Conservation (phyloP, 2,113 vertebrate genomes). For the Micronycteris hirsuta region DNA sequence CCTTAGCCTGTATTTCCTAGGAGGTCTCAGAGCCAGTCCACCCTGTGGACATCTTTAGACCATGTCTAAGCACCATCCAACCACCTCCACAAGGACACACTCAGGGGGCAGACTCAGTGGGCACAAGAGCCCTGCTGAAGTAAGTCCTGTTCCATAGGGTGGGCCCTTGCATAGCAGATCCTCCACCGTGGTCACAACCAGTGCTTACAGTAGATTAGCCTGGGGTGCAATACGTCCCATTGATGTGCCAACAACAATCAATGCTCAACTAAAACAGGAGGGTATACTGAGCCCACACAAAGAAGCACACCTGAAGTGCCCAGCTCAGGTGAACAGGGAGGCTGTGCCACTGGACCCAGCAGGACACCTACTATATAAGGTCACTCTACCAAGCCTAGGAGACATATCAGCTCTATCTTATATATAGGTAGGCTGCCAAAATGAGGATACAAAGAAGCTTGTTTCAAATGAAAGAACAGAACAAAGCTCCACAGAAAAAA, state of each 20-base stretch:
- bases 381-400: not conserved
- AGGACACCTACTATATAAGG: not conserved
- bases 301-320: not conserved
- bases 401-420: not conserved
- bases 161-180: not conserved
- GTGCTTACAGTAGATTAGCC: not conserved
- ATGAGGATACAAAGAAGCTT: not conserved
- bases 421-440: not conserved
- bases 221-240: not conserved
- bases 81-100: not conserved
- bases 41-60: not conserved
- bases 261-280: not conserved
- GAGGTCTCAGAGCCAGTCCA: not conserved
- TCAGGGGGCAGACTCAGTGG: not conserved
- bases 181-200: not conserved
- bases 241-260: not conserved
- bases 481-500: not conserved
- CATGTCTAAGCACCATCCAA: not conserved
- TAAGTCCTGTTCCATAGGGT: not conserved
- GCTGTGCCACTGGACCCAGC: not conserved
- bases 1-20: not conserved
- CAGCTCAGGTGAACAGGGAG: not conserved
- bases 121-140: not conserved
- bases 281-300: not conserved
- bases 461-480: not conserved